phyloP scores from a whole-genome alignment of 2,113 vertebrate species.

The Engystomops pustulosus region DNA sequence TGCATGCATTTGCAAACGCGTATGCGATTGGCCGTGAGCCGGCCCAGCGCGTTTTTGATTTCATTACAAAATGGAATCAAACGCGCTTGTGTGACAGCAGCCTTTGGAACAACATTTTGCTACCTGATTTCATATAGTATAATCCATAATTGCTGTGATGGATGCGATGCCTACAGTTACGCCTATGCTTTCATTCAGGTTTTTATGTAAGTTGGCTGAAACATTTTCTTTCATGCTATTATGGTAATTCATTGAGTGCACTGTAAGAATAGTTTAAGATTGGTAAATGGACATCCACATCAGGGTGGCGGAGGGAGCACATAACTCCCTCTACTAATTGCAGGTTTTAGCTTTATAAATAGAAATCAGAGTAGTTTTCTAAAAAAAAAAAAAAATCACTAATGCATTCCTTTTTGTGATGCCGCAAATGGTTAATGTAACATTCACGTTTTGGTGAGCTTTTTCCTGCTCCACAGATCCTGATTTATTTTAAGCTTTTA shows the following conservation, averaged over 20 bases:
- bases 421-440: slow-evolving; percentile 26
- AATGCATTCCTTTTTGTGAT: slow-evolving; percentile 37
- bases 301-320: not conserved
- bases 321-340: not conserved
- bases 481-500: slow-evolving; percentile 6
- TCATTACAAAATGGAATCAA: no score
- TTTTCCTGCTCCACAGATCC: slow-evolving; percentile 14
- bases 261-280: not conserved
- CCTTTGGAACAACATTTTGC: no score
- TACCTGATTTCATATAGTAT: no score
- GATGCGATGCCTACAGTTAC: no score
- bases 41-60: no score
- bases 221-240: not conserved
- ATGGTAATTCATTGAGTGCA: not conserved
- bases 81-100: no score
- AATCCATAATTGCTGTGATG: no score
- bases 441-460: slow-evolving; percentile 12
- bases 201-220: not conserved
- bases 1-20: no score
- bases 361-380: not conserved
- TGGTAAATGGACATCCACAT: slow-evolving; percentile 1
- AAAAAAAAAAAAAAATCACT: not conserved
- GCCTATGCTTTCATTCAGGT: not conserved
- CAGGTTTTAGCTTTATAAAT: slow-evolving; percentile 42
- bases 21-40: no score